These are phyloP conservation scores for Sarcophaga subvicina DNA, from an alignment of 2,888 invertebrate species.

Conservation along the genomic window DNA sequence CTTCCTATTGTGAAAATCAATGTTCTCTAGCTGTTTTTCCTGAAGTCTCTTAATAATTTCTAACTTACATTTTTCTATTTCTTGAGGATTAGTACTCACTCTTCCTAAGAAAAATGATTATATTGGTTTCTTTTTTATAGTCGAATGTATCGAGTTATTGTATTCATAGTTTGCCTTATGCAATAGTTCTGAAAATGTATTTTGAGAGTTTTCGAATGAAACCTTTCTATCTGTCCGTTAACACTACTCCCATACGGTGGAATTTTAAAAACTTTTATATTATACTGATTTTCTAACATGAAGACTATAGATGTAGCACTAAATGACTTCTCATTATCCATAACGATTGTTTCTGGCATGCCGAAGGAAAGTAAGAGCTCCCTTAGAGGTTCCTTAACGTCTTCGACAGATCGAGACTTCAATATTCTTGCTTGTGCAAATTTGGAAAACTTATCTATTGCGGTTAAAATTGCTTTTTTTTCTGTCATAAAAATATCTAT, in stretches of 20 bases:
- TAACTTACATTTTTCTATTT: not conserved
- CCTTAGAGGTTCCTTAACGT: conserved; percentile 38
- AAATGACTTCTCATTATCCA: conserved; percentile 46
- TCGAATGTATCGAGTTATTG: conserved; percentile 42
- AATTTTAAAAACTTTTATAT: conserved; percentile 29
- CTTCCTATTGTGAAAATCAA: conserved; percentile 4
- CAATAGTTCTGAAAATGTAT: conserved; percentile 38
- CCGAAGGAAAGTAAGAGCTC: conserved; percentile 41
- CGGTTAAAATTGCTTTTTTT: no score
- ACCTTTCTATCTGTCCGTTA: no score
- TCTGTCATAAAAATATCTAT: conserved; percentile 33
- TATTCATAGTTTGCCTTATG: conserved; percentile 26
- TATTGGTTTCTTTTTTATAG: conserved; percentile 24
- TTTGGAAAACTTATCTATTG: conserved; percentile 13
- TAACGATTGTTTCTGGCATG: conserved; percentile 29
- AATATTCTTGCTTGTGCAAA: conserved; percentile 38
- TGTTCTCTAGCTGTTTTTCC: conserved; percentile 7
- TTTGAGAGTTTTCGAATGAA: conserved; percentile 14
- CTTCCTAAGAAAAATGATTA: conserved; percentile 46
- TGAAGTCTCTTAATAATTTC: not conserved
- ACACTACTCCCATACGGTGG: not conserved
- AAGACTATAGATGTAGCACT: conserved; percentile 13
- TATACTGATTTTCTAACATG: conserved; percentile 46
- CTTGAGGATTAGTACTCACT: conserved; percentile 22
- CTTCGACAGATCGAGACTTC: conserved; percentile 26